phyloP scores from a whole-genome alignment of 2,888 invertebrate genomes.

The Ommatoiulus sabulosus region DNA sequence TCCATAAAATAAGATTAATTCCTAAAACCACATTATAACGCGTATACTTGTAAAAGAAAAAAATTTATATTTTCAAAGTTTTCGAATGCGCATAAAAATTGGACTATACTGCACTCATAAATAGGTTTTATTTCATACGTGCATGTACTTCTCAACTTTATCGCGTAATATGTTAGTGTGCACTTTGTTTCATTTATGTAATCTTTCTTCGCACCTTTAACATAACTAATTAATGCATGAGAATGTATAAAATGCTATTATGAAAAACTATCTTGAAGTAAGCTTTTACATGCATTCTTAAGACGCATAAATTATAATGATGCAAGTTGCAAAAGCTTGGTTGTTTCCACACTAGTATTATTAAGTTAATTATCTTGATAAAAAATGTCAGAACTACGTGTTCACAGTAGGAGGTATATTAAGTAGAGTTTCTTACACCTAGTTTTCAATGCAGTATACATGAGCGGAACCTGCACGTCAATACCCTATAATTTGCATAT shows the following conservation, averaged over 20 bases:
- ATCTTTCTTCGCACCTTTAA: background rate
- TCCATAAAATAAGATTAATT: background rate
- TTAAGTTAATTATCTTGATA: background rate
- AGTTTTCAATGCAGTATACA: background rate
- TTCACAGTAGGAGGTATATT: conserved; percentile 26
- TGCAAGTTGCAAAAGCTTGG: background rate
- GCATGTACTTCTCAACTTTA: no score
- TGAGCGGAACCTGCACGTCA: background rate
- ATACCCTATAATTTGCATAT: conserved; percentile 15
- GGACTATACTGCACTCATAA: no score
- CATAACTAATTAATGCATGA: background rate
- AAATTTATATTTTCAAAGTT: background rate
- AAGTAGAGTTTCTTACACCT: conserved; percentile 7
- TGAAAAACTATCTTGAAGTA: background rate
- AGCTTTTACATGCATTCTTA: background rate
- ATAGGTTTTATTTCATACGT: no score
- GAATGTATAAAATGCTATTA: background rate
- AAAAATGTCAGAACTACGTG: background rate
- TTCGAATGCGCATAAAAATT: background rate
- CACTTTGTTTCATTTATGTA: background rate
- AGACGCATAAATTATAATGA: background rate
- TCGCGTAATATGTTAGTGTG: no score
- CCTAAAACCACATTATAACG: no score
- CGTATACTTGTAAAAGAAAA: no score
- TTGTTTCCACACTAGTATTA: background rate